These are phyloP conservation scores for Cryptotermes secundus DNA, from an alignment of 1,140 invertebrate genomes.

Conservation along the genomic window DNA sequence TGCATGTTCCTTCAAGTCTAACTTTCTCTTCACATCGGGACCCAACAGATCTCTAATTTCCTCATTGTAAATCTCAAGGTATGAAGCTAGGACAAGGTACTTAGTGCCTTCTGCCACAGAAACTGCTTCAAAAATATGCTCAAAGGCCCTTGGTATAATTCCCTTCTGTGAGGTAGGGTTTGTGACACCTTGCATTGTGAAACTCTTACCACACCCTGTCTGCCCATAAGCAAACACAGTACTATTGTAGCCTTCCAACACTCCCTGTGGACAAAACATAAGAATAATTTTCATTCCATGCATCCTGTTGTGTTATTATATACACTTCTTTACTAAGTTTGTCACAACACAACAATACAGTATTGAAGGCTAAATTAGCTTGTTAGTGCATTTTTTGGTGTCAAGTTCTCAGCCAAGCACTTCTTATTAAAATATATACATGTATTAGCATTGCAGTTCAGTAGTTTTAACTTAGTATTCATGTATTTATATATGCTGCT, in stretches of 20 bases:
- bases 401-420: too few species aligned
- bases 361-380: too few species aligned
- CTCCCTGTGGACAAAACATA: constrained; percentile 59
- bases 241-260: constrained; percentile 84
- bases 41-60: constrained; percentile 78
- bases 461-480: too few species aligned
- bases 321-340: too few species aligned
- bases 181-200: constrained; percentile 76
- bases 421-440: too few species aligned
- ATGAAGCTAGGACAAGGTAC: constrained; percentile 87
- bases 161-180: constrained; percentile 60
- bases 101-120: constrained; percentile 76
- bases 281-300: too few species aligned
- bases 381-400: too few species aligned
- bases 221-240: constrained; percentile 89
- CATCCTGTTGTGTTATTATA: too few species aligned
- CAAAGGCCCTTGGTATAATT: constrained; percentile 84
- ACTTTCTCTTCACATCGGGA: constrained; percentile 61
- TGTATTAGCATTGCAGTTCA: too few species aligned
- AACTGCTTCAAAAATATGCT: constrained; percentile 91
- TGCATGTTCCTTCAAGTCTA: constrained; percentile 79
- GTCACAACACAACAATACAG: too few species aligned
- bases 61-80: constrained; percentile 93
- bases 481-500: too few species aligned
- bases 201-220: constrained; percentile 81